phyloP scores from a whole-genome alignment of 2,113 vertebrate genomes.

The Phyllostomus discolor region DNA sequence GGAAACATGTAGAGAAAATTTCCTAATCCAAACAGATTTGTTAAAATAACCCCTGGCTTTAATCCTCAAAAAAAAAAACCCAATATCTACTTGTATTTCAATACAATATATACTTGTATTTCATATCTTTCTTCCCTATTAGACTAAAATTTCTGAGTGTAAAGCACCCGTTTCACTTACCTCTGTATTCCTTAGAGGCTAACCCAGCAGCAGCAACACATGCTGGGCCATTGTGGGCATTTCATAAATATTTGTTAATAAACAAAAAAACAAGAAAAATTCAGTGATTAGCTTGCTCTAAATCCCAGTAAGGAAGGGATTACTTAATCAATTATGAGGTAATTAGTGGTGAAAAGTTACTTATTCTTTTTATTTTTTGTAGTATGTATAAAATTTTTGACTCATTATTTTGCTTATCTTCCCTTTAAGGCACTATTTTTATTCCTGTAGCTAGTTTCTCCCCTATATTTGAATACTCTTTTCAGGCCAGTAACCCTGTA shows the following conservation, averaged over 20 bases:
- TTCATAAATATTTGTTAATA: neutral
- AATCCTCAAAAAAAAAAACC: neutral
- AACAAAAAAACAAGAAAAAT: neutral
- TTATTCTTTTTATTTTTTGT: neutral
- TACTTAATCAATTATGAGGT: conserved; percentile 65
- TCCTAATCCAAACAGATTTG: neutral
- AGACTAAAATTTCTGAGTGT: neutral
- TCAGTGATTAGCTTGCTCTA: conserved; percentile 54
- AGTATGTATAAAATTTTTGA: conserved; percentile 22
- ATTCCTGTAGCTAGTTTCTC: neutral
- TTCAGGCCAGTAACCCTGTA: neutral
- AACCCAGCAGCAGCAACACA: neutral
- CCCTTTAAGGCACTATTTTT: neutral
- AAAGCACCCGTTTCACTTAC: neutral
- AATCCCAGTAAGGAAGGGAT: conserved; percentile 56
- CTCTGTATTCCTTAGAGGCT: neutral
- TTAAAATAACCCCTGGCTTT: neutral
- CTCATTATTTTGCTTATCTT: conserved; percentile 39
- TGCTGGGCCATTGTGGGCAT: neutral
- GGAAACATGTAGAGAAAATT: neutral
- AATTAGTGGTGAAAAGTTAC: conserved; percentile 55
- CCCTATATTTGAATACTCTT: neutral
- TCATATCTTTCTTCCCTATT: conserved; percentile 36
- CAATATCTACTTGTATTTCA: conserved; percentile 10
- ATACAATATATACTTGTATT: conserved; percentile 56